Evolutionary conservation across 2,797 vertebrate genomes (phyloP).

Genomic region (Acipenser transmontanus): DNA sequence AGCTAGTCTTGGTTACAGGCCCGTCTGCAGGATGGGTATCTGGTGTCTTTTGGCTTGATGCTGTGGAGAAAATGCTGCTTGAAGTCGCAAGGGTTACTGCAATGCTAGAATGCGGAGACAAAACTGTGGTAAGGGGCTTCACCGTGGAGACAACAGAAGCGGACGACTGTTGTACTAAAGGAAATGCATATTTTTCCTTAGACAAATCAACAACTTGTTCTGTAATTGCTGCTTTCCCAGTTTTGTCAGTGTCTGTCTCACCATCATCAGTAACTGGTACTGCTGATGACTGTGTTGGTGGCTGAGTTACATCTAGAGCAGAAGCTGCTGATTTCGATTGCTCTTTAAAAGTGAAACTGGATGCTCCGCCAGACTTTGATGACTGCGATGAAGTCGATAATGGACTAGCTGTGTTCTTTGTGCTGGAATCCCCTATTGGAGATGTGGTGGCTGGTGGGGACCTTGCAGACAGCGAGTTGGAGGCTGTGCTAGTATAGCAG

Average conservation of each 20-base stretch:
- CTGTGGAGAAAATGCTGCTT: no score
- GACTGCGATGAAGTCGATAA: constrained; percentile 23
- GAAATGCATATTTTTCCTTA: constrained; percentile 7
- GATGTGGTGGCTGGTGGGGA: constrained; percentile 29
- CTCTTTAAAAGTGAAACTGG: neutral
- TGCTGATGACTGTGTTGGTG: neutral
- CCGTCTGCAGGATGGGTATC: constrained; percentile 34
- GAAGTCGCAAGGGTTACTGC: neutral
- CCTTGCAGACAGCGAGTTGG: constrained; percentile 17
- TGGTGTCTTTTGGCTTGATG: constrained; percentile 49
- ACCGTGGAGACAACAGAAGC: constrained; percentile 20
- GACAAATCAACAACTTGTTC: constrained; percentile 10
- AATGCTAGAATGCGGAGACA: constrained; percentile 23
- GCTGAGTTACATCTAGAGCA: neutral
- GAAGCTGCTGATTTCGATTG: constrained; percentile 3
- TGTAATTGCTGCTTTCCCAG: constrained; percentile 15
- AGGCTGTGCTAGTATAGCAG: constrained; percentile 31
- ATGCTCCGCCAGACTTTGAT: constrained; percentile 22
- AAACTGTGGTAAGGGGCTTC: constrained; percentile 8
- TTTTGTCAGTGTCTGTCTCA: constrained; percentile 25
- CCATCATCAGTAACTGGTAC: neutral
- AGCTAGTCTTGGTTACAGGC: constrained; percentile 46
- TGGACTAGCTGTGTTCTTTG: constrained; percentile 1
- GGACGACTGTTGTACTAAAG: constrained; percentile 19
- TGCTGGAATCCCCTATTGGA: constrained; percentile 13